phyloP scores from a whole-genome alignment of 2,113 vertebrate genomes.

The Pomatorhinus ruficollis region DNA sequence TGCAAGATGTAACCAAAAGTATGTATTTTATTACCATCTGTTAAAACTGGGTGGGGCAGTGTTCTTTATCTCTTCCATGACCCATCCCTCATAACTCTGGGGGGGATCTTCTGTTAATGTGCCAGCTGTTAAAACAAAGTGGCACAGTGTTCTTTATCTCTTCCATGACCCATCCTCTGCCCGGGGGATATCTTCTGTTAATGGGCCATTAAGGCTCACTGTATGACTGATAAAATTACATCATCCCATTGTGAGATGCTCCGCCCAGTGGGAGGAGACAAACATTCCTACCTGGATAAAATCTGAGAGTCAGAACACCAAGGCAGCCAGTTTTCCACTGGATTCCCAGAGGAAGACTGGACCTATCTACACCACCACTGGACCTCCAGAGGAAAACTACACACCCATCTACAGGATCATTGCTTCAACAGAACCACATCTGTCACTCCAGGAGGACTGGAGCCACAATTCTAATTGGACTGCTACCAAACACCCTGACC shows the following conservation, averaged over 20 bases:
- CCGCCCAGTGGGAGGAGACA: not conserved
- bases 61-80: not conserved
- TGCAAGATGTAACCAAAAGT: not conserved
- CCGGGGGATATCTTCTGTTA: not conserved
- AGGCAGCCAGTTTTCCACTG: not conserved
- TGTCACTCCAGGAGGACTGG: not conserved
- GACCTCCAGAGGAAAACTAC: not conserved
- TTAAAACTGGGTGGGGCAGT: not conserved
- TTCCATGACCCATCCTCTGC: not conserved
- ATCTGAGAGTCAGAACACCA: not conserved
- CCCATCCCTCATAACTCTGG: no score
- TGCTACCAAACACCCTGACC: not conserved
- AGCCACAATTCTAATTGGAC: not conserved
- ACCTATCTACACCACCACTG: not conserved
- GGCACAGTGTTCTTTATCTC: not conserved
- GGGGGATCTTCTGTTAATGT: not conserved
- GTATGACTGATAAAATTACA: not conserved
- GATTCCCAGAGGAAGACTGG: not conserved
- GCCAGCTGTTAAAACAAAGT: not conserved
- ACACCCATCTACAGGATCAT: not conserved
- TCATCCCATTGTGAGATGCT: not conserved
- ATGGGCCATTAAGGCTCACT: not conserved
- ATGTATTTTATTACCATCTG: not conserved
- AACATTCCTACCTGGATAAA: not conserved
- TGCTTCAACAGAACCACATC: not conserved